phyloP scores from a whole-genome alignment of 2,888 invertebrate species.

The Drosophila maculinotata region DNA sequence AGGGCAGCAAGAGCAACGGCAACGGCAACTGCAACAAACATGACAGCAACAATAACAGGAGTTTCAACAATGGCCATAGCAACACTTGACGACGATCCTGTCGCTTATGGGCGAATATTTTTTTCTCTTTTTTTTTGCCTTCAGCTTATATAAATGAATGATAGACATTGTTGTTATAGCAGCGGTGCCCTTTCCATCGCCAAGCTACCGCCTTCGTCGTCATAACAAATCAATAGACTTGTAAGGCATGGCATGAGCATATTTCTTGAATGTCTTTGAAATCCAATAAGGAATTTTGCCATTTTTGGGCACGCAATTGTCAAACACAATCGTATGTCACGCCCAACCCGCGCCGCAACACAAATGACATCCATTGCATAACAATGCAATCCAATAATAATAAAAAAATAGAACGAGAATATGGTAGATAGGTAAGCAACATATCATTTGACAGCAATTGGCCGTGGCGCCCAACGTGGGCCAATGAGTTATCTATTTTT shows the following conservation, averaged over 20 bases:
- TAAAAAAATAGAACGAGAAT: constrained; percentile 16
- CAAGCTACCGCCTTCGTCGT: constrained; percentile 31
- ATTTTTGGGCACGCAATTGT: constrained; percentile 66
- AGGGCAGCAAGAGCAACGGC: constrained; percentile 20
- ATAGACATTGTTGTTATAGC: constrained; percentile 72
- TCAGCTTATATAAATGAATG: constrained; percentile 62
- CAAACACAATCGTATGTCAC: constrained; percentile 41
- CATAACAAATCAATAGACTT: constrained; percentile 70
- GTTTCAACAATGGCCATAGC: constrained; percentile 48
- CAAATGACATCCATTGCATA: constrained; percentile 61
- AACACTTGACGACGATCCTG: constrained; percentile 46
- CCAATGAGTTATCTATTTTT: constrained; percentile 46
- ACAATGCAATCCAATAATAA: constrained; percentile 70
- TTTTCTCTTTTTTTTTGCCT: constrained; percentile 27
- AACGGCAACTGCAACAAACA: constrained; percentile 4
- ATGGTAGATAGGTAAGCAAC: constrained; percentile 56
- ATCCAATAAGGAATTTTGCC: constrained; percentile 62
- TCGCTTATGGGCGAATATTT: constrained; percentile 46
- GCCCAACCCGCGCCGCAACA: constrained; percentile 1
- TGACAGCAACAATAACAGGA: constrained; percentile 23
- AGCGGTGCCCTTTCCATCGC: constrained; percentile 16
- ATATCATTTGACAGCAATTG: constrained; percentile 71
- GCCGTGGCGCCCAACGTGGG: constrained; percentile 39
- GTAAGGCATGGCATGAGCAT: constrained; percentile 36
- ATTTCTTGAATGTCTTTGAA: constrained; percentile 60